Conservation (phyloP, 2,113 vertebrate species). For the Tachysurus vachellii region DNA sequence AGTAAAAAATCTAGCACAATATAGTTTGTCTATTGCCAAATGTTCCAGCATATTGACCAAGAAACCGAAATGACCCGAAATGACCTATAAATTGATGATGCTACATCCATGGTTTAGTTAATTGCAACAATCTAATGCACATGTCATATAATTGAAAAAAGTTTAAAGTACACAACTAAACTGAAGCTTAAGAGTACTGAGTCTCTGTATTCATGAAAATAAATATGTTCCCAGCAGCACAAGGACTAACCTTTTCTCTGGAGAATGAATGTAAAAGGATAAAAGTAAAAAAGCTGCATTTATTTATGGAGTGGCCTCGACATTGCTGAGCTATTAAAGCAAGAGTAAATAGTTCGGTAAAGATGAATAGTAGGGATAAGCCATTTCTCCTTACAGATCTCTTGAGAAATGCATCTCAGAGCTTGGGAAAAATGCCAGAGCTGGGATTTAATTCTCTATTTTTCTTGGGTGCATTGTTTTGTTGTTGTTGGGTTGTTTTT, state of each 20-base stretch:
- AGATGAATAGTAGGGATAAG: slow-evolving; percentile 64
- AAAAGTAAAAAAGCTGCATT: slow-evolving; percentile 46
- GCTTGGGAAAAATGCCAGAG: slow-evolving; percentile 56
- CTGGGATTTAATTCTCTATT: slow-evolving; percentile 56
- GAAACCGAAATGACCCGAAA: not conserved
- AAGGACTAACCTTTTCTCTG: slow-evolving; percentile 44
- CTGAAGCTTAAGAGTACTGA: slow-evolving; percentile 13
- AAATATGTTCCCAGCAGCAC: slow-evolving; percentile 38
- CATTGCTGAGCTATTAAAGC: slow-evolving; percentile 52
- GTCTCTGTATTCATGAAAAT: slow-evolving; percentile 33
- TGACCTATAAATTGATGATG: not conserved
- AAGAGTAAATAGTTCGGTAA: slow-evolving; percentile 52
- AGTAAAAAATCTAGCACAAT: not conserved
- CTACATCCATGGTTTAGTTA: not conserved
- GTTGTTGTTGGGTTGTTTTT: slow-evolving; percentile 38
- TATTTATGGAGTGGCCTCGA: slow-evolving; percentile 57
- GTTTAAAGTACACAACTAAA: not conserved
- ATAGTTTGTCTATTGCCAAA: not conserved
- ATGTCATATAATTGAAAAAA: not conserved
- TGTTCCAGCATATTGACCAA: not conserved
- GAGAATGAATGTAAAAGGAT: slow-evolving; percentile 43
- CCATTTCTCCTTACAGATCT: slow-evolving; percentile 58
- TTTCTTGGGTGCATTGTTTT: slow-evolving; percentile 61
- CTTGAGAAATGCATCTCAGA: slow-evolving; percentile 64
- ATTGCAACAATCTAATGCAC: slow-evolving; percentile 15